Percentiles rank a stretch among this genome's conserved stretches.
Evolutionary conservation across 2,888 invertebrate species (phyloP).

Genomic region (Drosophila lutescens): DNA sequence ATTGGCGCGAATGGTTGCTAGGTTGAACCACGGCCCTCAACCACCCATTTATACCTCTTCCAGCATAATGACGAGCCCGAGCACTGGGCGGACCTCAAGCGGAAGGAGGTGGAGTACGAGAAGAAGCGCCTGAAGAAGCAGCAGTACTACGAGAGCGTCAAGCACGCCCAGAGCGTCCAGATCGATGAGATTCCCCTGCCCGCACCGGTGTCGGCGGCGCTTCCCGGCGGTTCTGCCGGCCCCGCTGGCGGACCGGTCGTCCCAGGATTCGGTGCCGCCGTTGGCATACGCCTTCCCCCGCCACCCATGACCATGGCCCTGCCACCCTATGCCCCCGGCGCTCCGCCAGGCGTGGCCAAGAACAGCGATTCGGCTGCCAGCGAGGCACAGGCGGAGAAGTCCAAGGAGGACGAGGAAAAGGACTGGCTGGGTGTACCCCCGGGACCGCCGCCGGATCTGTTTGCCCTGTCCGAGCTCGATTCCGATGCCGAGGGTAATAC

Average conservation of each 20-base stretch:
- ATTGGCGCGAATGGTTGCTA: background rate
- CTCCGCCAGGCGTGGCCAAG: constrained; percentile 90
- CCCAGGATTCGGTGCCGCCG: constrained; percentile 45
- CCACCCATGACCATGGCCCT: constrained; percentile 82
- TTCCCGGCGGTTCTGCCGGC: constrained; percentile 65
- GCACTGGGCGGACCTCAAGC: constrained; percentile 95
- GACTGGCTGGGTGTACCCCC: constrained; percentile 95
- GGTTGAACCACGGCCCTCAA: background rate
- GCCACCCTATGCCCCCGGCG: constrained; percentile 85
- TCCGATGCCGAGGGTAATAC: constrained; percentile 81
- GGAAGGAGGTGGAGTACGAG: constrained; percentile 96
- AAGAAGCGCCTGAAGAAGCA: constrained; percentile 93
- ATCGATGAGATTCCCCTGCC: constrained; percentile 98
- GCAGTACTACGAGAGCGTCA: constrained; percentile 97
- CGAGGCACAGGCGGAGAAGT: constrained; percentile 60
- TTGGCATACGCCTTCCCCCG: constrained; percentile 79
- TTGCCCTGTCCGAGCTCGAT: constrained; percentile 87
- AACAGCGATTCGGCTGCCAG: constrained; percentile 86
- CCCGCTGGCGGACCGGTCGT: constrained; percentile 55
- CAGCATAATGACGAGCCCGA: constrained; percentile 98
- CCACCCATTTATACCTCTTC: background rate
- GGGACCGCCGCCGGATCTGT: constrained; percentile 91
- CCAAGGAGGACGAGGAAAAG: constrained; percentile 82
- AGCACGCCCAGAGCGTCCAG: constrained; percentile 97
- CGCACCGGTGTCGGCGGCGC: constrained; percentile 86